A percentile compares a stretch with the other conserved stretches of the same genome.
These are phyloP conservation scores for Pelodytes ibericus DNA, from an alignment of 2,797 vertebrate genomes.

Conservation along the genomic window DNA sequence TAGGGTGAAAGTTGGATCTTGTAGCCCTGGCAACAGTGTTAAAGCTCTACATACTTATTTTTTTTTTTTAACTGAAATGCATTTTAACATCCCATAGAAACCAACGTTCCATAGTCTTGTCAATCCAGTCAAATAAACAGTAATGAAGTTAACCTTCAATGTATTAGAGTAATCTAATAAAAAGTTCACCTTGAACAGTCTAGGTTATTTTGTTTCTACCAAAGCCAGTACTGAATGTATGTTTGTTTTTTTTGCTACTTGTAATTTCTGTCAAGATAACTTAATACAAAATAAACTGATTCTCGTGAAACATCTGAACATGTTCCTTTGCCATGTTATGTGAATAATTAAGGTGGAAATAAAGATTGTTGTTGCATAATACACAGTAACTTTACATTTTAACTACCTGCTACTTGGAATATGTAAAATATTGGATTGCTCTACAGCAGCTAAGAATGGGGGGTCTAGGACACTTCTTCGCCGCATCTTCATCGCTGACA, in stretches of 20 bases:
- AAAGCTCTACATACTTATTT: slow-evolving; percentile 3
- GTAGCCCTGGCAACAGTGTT: slow-evolving; percentile 40
- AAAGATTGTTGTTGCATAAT: too few species aligned
- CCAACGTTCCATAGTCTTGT: slow-evolving; percentile 13
- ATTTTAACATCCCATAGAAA: slow-evolving; percentile 37
- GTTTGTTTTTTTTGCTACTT: slow-evolving; percentile 22
- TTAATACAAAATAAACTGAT: slow-evolving; percentile 39
- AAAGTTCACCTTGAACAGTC: slow-evolving; percentile 48
- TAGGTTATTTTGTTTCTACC: slow-evolving; percentile 13
- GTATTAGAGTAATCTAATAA: slow-evolving; percentile 39
- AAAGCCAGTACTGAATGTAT: slow-evolving; percentile 26
- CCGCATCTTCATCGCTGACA: too few species aligned
- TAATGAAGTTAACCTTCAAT: slow-evolving; percentile 45
- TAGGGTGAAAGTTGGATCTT: slow-evolving; percentile 3
- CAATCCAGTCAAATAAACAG: slow-evolving; percentile 40
- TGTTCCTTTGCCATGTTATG: too few species aligned
- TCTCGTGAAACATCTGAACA: slow-evolving; percentile 9
- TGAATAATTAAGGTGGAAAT: too few species aligned
- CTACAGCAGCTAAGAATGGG: too few species aligned
- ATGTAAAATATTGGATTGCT: too few species aligned
- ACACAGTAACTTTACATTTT: too few species aligned
- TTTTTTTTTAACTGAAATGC: slow-evolving; percentile 12
- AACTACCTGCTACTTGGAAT: too few species aligned
- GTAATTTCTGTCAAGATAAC: slow-evolving; percentile 39
- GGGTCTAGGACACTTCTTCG: too few species aligned